Percentiles rank a stretch among this genome's conserved stretches.
Evolutionary conservation across 2,797 vertebrate genomes (phyloP).

Genomic region (Sebastes matsubarae): DNA sequence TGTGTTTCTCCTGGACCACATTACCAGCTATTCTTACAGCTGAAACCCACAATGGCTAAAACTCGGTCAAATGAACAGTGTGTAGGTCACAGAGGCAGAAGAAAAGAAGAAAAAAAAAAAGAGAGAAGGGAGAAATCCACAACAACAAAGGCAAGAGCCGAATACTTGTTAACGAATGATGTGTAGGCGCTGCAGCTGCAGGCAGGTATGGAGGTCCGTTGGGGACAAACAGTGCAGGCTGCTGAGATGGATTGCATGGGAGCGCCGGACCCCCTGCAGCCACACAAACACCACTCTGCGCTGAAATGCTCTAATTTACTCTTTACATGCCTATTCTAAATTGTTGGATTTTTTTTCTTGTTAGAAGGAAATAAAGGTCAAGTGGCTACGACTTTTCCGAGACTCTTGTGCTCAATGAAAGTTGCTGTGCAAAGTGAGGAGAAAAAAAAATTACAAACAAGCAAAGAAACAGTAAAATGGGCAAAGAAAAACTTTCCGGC

Average conservation of each 20-base stretch:
- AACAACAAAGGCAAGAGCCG: conserved; percentile 69
- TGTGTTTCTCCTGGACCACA: conserved; percentile 21
- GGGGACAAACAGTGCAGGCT: conserved; percentile 81
- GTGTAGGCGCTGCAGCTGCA: conserved; percentile 80
- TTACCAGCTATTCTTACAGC: conserved; percentile 46
- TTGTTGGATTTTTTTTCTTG: conserved; percentile 52
- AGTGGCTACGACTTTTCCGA: conserved; percentile 63
- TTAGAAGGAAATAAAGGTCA: conserved; percentile 75
- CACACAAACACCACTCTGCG: conserved; percentile 71
- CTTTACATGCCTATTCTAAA: conserved; percentile 73
- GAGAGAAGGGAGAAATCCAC: conserved; percentile 56
- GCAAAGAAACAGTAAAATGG: conserved; percentile 30
- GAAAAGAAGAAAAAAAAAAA: conserved; percentile 29
- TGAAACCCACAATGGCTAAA: conserved; percentile 59
- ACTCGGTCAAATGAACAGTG: conserved; percentile 66
- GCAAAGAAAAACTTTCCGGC: conserved; percentile 21
- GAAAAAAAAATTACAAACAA: conserved; percentile 1
- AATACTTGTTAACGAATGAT: conserved; percentile 82
- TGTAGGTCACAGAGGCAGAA: conserved; percentile 66
- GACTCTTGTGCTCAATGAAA: conserved; percentile 35
- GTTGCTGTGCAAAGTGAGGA: conserved; percentile 16
- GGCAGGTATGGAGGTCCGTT: conserved; percentile 79
- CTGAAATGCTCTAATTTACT: conserved; percentile 79
- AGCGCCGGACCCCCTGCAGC: conserved; percentile 77
- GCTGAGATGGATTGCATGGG: conserved; percentile 79